phyloP scores from a whole-genome alignment of 2,113 vertebrate genomes.

The Empidonax traillii region DNA sequence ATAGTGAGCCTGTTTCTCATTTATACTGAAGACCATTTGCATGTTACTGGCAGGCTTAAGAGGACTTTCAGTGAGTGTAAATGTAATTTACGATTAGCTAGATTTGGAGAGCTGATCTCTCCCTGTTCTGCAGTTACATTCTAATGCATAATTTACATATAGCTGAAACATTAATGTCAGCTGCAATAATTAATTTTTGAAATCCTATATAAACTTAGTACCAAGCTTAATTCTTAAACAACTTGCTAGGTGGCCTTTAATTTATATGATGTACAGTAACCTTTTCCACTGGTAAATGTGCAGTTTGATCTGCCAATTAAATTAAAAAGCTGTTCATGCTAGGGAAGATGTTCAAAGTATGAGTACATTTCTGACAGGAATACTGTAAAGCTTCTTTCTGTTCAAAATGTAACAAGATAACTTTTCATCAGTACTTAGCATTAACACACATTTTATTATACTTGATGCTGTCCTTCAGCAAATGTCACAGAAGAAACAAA shows the following conservation, averaged over 20 bases:
- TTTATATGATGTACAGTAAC: conserved; percentile 36
- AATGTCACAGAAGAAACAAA: neutral
- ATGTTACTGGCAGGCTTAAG: neutral
- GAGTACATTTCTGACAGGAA: neutral
- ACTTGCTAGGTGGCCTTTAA: conserved; percentile 8
- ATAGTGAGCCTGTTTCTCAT: neutral
- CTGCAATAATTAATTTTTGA: conserved; percentile 47
- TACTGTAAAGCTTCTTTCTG: neutral
- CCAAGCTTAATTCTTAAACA: neutral
- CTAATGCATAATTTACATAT: conserved; percentile 37
- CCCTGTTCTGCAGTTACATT: neutral
- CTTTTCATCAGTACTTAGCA: neutral
- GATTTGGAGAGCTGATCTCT: conserved; percentile 15
- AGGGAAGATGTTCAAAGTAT: conserved; percentile 1
- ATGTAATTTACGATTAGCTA: neutral
- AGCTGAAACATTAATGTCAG: conserved; percentile 35
- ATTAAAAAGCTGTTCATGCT: conserved; percentile 20
- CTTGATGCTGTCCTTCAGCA: neutral
- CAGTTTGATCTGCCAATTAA: conserved; percentile 35
- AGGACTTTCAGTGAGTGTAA: neutral
- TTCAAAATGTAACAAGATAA: conserved; percentile 19
- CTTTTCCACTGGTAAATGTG: conserved; percentile 26
- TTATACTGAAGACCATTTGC: neutral
- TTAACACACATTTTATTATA: neutral
- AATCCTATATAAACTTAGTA: conserved; percentile 1